Evolutionary conservation across 2,888 invertebrate species (phyloP), one percentile per base, ranked within the genome.

Genomic region (Heliconius aoede): DNA sequence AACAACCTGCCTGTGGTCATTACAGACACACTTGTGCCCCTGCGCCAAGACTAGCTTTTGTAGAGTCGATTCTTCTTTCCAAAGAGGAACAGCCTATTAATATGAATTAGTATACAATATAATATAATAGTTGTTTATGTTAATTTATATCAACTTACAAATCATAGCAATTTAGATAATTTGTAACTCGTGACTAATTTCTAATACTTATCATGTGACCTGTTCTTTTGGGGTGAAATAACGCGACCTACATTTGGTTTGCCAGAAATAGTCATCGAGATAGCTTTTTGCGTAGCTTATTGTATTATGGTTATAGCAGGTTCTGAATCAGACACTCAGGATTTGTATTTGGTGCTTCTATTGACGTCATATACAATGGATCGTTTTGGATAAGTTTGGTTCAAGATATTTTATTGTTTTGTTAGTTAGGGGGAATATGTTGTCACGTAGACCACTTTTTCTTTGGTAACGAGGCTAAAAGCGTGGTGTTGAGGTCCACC

Each of bases 311-410:
- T 73, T 67, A 69, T 15, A 71, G 65, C 32, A 60, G 61, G 60
- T 65, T 30, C 71, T 76, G 79, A 77, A 73, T 77, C 79, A 73
- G 76, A 77, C 64, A 13, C 26, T 61, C 69, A 46, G 73, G 62
- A 15, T 3, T 58, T 69, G 60, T 78, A 72, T 73, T 58, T 36
- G 67, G 71, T 60, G 21, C 2, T 32, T 15, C 15, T 28, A 55
- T 73, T 79, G 79, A 78, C 79, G 79, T 78, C 78, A 78, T n/a
- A 18, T 18, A 79, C 73, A 79, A 79, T 79, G 74, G 78, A 5
- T 73, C 67, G 72, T 79, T 78, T 32, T n/a, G 18, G 1, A 36
- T 60, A 15, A 55, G 72, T 76, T 36, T 74, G 78, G 76, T 60
- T 7, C 24, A 15, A 9, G 13, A 51, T 36, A 30, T 74, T 67